A percentile compares a stretch with the other conserved stretches of the same genome.
Conservation (phyloP, 1,140 invertebrate species). For the Halotydeus destructor region DNA sequence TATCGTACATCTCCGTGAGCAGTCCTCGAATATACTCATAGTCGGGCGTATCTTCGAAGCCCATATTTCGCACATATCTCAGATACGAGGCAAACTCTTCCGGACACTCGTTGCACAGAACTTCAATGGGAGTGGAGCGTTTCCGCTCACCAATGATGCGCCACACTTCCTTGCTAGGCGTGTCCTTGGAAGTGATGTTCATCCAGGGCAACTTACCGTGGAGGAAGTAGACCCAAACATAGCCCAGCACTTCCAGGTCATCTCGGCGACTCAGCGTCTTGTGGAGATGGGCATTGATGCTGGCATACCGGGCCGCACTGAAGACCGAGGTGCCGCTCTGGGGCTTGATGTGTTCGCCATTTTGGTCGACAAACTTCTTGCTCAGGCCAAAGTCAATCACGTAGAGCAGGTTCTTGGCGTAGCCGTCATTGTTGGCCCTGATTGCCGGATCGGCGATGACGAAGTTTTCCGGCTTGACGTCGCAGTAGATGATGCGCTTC, state of each 20-base stretch:
- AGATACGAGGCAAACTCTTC: conserved; percentile 77
- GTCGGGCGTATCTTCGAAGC: conserved; percentile 99
- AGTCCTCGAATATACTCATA: conserved; percentile 92
- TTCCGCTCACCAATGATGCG: conserved; percentile 99
- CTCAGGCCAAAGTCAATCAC: too few species aligned
- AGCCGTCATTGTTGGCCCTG: too few species aligned
- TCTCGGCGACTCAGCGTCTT: conserved; percentile 95
- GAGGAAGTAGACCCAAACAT: conserved; percentile 99
- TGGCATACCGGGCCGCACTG: too few species aligned
- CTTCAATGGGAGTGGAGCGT: conserved; percentile 85
- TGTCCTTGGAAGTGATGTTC: conserved; percentile 99
- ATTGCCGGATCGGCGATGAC: too few species aligned
- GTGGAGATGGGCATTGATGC: too few species aligned
- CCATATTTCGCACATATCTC: conserved; percentile 75
- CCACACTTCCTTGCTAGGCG: conserved; percentile 95
- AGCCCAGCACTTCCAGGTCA: conserved; percentile 94
- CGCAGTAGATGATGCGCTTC: conserved; percentile 16
- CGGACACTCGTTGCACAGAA: conserved; percentile 91
- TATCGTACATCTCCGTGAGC: conserved; percentile 83
- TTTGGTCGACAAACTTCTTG: too few species aligned
- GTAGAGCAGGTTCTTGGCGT: too few species aligned
- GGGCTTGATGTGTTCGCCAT: too few species aligned
- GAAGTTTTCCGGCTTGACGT: conserved; percentile 16
- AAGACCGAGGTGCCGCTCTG: too few species aligned
- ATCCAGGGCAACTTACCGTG: conserved; percentile 95